A percentile compares a stretch with the other conserved stretches of the same genome.
These are phyloP conservation scores for Rhyacophila evoluta DNA, from an alignment of 2,888 invertebrate genomes.

Conservation along the genomic window DNA sequence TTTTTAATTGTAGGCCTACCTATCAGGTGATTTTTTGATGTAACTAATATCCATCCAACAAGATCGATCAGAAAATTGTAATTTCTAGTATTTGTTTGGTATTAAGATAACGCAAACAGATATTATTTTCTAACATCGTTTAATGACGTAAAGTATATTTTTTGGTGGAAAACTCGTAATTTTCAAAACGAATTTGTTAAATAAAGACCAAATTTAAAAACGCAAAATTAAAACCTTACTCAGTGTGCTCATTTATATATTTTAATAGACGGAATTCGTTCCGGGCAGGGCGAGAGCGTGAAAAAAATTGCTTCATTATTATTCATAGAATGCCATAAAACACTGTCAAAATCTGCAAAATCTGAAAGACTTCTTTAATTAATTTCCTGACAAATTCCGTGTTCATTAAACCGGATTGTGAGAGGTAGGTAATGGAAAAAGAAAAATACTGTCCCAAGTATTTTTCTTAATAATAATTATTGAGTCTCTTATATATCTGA, in stretches of 20 bases:
- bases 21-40: too few relatives aligned
- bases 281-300: background rate
- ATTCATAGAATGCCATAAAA: conserved; percentile 45
- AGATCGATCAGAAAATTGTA: too few relatives aligned
- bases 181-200: background rate
- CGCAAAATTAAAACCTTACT: conserved; percentile 6
- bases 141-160: background rate
- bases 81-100: too few relatives aligned
- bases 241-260: background rate
- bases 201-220: background rate
- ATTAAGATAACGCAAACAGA: too few relatives aligned
- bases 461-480: conserved; percentile 44
- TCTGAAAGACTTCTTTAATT: conserved; percentile 40
- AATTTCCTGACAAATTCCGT: conserved; percentile 35
- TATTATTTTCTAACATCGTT: background rate
- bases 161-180: background rate
- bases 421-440: conserved; percentile 26
- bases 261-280: background rate
- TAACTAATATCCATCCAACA: too few relatives aligned
- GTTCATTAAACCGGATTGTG: conserved; percentile 39
- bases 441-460: conserved; percentile 12
- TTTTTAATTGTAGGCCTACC: too few relatives aligned
- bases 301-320: conserved; percentile 47
- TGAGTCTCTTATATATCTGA: conserved; percentile 50
- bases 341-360: conserved; percentile 42